Evolutionary conservation across 2,888 invertebrate genomes (phyloP), one percentile per base, ranked within the genome.

Genomic region (Saturnia japonica): DNA sequence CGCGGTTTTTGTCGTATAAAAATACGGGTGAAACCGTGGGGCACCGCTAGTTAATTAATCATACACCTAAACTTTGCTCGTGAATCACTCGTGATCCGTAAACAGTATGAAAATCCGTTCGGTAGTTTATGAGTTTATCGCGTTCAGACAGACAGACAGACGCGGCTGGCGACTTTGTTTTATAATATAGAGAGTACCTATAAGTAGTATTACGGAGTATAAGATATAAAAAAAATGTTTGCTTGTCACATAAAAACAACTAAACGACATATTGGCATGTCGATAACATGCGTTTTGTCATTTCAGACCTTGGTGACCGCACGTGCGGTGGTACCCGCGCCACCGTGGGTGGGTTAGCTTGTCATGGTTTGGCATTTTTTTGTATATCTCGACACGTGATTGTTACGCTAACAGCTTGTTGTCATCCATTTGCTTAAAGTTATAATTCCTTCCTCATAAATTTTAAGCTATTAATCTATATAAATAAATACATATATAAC

Each of bases 331-430:
- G 25, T 54, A 54, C 67, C 73, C 74, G 72, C 57, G 57, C 70
- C 76, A 68, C 72, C 74, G 83, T 85, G 85, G 84, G 84, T 85
- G 86, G n/a, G 85, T 74, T 74, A 47, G 69, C 70, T 11, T 28
- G 34, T 22, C 57, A 57, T 62, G 75, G 77, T 81, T 83, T 83
- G 74, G 70, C 69, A 70, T 22, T 54, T 54, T 69, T 80, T 82
- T 79, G 79, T 83, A 79, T 84, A 81, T 81, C 74, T 71, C 77
- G 75, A 85, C 85, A 86, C 84, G 83, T 87, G 85, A 86, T 81
- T 78, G 70, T 75, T 80, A 76, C 82, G 75, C 82, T 85, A 84
- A 85, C 84, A 82, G 75, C 80, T 78, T 74, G 71, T 71, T 73
- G 75, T 76, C 75, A 72, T 80, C 82, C 81, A 80, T 81, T 81